A percentile compares a stretch with the other conserved stretches of the same genome.
phyloP scores from a whole-genome alignment of 1,140 invertebrate species.

The Drosophila orosa region DNA sequence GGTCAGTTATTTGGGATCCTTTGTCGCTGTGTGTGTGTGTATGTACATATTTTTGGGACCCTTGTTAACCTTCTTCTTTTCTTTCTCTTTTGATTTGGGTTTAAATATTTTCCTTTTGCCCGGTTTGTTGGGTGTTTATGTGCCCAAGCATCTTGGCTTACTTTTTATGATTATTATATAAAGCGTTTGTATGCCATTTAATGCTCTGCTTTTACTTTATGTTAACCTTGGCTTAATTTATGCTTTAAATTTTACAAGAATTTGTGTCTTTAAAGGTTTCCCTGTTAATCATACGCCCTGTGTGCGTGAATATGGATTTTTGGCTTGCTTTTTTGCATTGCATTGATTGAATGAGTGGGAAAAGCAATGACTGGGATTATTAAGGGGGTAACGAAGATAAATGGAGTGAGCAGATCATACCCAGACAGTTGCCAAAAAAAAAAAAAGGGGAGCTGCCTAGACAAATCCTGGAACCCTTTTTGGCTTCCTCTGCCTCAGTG shows the following conservation, averaged over 20 bases:
- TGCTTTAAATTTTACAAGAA: conserved; percentile 28
- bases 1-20: conserved; percentile 64
- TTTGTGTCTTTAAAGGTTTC: conserved; percentile 18
- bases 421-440: conserved; percentile 28
- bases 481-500: conserved; percentile 15
- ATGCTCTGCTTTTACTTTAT: conserved; percentile 16
- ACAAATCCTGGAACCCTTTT: conserved; percentile 50
- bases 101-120: conserved; percentile 44
- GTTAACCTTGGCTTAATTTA: conserved; percentile 16
- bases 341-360: conserved; percentile 46
- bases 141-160: conserved; percentile 37
- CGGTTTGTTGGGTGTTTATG: conserved; percentile 17
- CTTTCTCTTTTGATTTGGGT: conserved; percentile 66
- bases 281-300: conserved; percentile 48
- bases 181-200: conserved; percentile 25
- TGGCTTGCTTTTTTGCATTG: conserved; percentile 6
- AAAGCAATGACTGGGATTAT: conserved; percentile 26
- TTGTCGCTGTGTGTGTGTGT: conserved; percentile 13
- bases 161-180: conserved; percentile 44
- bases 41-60: conserved; percentile 50
- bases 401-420: conserved; percentile 6
- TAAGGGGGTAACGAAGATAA: background rate
- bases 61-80: conserved; percentile 59
- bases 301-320: conserved; percentile 19
- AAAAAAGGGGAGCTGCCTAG: conserved; percentile 22